Conservation (phyloP, 2,113 vertebrate genomes). For the Centropus bengalensis region DNA sequence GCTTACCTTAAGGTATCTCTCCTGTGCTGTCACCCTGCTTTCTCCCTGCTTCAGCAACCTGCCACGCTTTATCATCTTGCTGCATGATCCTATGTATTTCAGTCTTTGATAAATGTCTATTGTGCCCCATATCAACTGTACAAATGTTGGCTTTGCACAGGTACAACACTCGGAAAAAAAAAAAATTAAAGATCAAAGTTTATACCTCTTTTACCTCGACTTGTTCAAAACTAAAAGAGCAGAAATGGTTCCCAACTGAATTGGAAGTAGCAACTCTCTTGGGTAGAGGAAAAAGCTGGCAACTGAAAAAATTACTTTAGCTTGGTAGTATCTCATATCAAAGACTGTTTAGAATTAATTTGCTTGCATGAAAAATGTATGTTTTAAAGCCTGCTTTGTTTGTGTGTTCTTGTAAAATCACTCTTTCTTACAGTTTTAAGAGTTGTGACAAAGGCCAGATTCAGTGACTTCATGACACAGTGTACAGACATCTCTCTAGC, state of each 20-base stretch:
- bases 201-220: slow-evolving; percentile 31
- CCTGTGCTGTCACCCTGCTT: slow-evolving; percentile 85
- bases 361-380: slow-evolving; percentile 72
- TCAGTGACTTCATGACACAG: slow-evolving; percentile 5
- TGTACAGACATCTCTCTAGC: slow-evolving; percentile 11
- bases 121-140: slow-evolving; percentile 79
- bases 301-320: slow-evolving; percentile 59
- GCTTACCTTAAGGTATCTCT: slow-evolving; percentile 98
- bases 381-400: slow-evolving; percentile 48
- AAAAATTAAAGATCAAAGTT: slow-evolving; percentile 52
- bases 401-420: slow-evolving; percentile 58
- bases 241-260: slow-evolving; percentile 58
- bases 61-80: slow-evolving; percentile 81
- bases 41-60: slow-evolving; percentile 76
- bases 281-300: slow-evolving; percentile 28
- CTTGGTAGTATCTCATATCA: slow-evolving; percentile 77
- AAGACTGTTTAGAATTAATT: slow-evolving; percentile 76
- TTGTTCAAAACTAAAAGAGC: slow-evolving; percentile 58
- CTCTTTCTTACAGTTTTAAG: slow-evolving; percentile 28
- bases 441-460: slow-evolving; percentile 30
- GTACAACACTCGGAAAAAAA: slow-evolving; percentile 67
- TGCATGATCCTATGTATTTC: slow-evolving; percentile 82
- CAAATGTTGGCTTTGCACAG: slow-evolving; percentile 77
- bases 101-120: slow-evolving; percentile 85
- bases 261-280: slow-evolving; percentile 67